A percentile compares a stretch with the other conserved stretches of the same genome.
phyloP scores from a whole-genome alignment of 2,797 vertebrate genomes.

The Onychomys leucogaster region DNA sequence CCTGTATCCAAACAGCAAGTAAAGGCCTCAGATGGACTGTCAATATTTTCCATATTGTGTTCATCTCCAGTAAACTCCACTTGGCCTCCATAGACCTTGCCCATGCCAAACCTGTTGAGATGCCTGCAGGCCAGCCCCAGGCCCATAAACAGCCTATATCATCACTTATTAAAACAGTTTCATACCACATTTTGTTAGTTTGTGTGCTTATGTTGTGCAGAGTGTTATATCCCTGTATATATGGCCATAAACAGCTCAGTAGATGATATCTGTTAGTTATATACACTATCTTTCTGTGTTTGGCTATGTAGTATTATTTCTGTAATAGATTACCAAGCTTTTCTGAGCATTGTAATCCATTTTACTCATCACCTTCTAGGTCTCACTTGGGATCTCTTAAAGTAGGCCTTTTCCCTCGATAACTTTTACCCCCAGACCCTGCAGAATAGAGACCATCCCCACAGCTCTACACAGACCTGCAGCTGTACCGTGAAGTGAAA shows the following conservation, averaged over 20 bases:
- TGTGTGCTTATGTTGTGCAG: background rate
- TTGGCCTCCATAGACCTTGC: background rate
- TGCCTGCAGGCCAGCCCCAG: background rate
- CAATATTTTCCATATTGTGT: background rate
- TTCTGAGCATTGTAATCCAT: background rate
- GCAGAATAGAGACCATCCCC: background rate
- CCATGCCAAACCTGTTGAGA: background rate
- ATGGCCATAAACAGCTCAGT: background rate
- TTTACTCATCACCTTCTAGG: background rate
- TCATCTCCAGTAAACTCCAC: background rate
- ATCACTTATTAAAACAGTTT: background rate
- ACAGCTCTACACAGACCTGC: background rate
- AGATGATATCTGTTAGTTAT: background rate
- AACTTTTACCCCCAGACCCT: background rate
- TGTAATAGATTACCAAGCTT: background rate
- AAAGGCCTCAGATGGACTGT: background rate
- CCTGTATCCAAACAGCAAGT: background rate
- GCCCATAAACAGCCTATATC: background rate
- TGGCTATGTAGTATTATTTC: background rate
- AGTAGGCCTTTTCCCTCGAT: background rate
- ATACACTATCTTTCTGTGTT: background rate
- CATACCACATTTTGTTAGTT: background rate
- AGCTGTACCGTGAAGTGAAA: background rate
- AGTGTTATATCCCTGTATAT: background rate
- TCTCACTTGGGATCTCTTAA: background rate